Base-by-base conservation (phyloP, 2,113 vertebrate species). In the Blennius ocellaris region DNA sequence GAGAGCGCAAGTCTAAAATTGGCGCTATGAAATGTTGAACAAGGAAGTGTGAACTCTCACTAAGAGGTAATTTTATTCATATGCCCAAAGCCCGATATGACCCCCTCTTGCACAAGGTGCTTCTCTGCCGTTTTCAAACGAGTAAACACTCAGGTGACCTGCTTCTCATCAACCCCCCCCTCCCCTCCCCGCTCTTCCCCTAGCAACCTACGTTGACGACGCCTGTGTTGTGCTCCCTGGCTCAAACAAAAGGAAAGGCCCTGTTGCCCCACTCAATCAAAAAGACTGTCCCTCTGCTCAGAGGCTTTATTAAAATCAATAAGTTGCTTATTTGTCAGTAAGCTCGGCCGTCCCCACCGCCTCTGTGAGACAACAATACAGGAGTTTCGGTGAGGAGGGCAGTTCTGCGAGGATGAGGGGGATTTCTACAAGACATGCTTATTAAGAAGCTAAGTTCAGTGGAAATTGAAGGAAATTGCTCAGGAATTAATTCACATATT, bases 101-200 rank as follows among this genome's bases (percentile, higher is more conserved):
- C 21, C 21, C 21, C 21, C 21, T 30, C 30, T 54, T 58, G 62
- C 43, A 52, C 15, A 61, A 76, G 57, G 54, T 69, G 67, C 17
- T 55, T 45, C 39, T 59, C 1, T 43, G 30, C 54, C 61, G 48
- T 64, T 11, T 47, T 47, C n/a, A 15, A 47, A 5, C 6, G 11
- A 53, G 41, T 39, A 72, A 90, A 89, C 87, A 85, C 85, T 82
- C 90, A 92, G 92, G 93, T 93, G 90, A 92, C 90, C 93, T 93
- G 92, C 78, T 92, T 93, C 87, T 92, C 81, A 80, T 93, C 93
- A 92, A 73, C 81, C 73, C 52, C 52, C 44, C 75, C 73, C n/a
- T n/a, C 67, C 73, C 55, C 15, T 38, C 55, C 53, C 30, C 39
- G 43, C 60, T 43, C 47, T n/a, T 79, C 87, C 77, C 91, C 51